These are phyloP conservation scores for Strongylocentrotus purpuratus DNA, from an alignment of 35 echinoderm and acorn worm species.

Conservation along the genomic window DNA sequence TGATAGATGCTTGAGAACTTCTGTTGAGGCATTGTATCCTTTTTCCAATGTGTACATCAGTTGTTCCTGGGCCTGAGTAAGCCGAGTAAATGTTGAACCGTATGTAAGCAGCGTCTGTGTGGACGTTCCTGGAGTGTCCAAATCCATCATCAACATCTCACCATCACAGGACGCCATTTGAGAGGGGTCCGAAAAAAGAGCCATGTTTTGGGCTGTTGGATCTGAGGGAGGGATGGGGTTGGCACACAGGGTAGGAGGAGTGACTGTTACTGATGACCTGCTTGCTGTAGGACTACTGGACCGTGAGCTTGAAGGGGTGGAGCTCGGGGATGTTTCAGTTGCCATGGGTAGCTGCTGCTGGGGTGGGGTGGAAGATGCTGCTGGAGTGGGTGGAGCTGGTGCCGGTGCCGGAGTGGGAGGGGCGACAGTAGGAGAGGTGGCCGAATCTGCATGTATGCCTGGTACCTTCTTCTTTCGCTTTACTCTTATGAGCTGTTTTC, in stretches of 20 bases:
- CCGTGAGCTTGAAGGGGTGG: neutral
- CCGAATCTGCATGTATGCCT: neutral
- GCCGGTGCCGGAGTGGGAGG: slow-evolving; percentile 42
- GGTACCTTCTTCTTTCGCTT: slow-evolving; percentile 86
- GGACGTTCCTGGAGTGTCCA: neutral
- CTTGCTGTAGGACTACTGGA: neutral
- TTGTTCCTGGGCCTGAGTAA: slow-evolving; percentile 64
- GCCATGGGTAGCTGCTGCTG: slow-evolving; percentile 6
- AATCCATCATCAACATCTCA: slow-evolving; percentile 8
- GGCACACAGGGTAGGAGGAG: neutral
- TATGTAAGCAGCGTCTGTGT: neutral
- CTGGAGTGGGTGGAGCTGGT: slow-evolving; percentile 31
- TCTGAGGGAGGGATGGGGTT: neutral
- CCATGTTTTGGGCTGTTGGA: neutral
- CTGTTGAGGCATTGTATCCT: slow-evolving; percentile 82
- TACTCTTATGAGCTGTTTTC: slow-evolving; percentile 78
- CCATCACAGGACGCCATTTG: neutral
- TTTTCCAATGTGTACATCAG: slow-evolving; percentile 81
- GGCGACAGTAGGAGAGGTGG: neutral
- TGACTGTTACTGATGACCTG: slow-evolving; percentile 9
- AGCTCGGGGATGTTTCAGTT: neutral
- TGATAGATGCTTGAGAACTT: slow-evolving; percentile 86
- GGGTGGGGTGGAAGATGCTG: neutral
- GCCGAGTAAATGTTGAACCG: neutral
- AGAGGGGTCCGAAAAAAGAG: neutral